Evolutionary conservation across 1,140 invertebrate genomes (phyloP), one percentile per base, ranked within the genome.

Genomic region (Asbolus verrucosus): DNA sequence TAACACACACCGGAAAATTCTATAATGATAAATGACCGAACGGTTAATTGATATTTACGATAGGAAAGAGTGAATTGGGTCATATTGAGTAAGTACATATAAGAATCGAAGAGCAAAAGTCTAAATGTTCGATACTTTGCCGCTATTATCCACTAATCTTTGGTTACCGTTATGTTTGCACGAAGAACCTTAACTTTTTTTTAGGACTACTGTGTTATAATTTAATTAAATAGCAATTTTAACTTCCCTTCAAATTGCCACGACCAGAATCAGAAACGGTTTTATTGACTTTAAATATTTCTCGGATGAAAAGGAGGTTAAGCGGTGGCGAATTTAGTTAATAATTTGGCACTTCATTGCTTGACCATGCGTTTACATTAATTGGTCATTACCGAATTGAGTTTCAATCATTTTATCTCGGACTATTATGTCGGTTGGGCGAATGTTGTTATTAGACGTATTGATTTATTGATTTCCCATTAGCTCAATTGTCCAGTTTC

Each of bases 41-140:
- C 16, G 65, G 9, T 31, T 71, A 71, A 71, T 71, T 71, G 70
- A 65, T 68, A 71, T 65, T 61, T 71, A 71, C 65, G 70, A 43
- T 60, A 68, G 24, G 33, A 2, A 71, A 62, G 59, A 69, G 24
- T 27, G 24, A 27, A 27, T n/a, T n/a, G n/a, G n/a, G n/a, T n/a
- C n/a, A n/a, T n/a, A n/a, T n/a, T n/a, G n/a, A n/a, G n/a, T n/a
- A n/a, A n/a, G n/a, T n/a, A 27, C 8, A 3, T 27, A 8, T 27
- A 27, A 8, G 8, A 8, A 27, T 27, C 24, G 24, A 27, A 27
- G 3, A 27, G 3, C 24, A 27, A 27, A 27, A 27, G n/a, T n/a
- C n/a, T n/a, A n/a, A n/a, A n/a, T n/a, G n/a, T n/a, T n/a, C n/a
- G n/a, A n/a, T n/a, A n/a, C n/a, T n/a, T n/a, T n/a, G n/a, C n/a